Percentiles rank a stretch among this genome's conserved stretches.
phyloP scores from a whole-genome alignment of 2,888 invertebrate species.

The Drepanosiphum platanoidis region DNA sequence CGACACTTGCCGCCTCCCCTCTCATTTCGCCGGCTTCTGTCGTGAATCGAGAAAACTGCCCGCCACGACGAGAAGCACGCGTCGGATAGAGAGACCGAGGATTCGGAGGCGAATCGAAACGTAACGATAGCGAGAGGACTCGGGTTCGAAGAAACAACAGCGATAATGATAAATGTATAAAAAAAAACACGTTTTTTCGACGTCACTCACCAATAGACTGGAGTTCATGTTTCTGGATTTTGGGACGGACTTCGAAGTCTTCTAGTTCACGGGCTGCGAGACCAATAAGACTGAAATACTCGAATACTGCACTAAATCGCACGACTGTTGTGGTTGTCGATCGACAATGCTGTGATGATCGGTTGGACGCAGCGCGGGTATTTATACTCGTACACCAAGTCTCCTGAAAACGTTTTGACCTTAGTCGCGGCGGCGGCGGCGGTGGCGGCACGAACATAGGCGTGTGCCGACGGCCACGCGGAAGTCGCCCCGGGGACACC shows the following conservation, averaged over 20 bases:
- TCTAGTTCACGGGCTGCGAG: conserved; percentile 31
- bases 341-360: conserved; percentile 31
- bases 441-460: background rate
- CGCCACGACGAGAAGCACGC: too few relatives aligned
- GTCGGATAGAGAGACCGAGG: too few relatives aligned
- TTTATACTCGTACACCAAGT: conserved; percentile 50
- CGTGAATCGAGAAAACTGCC: too few relatives aligned
- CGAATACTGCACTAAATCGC: conserved; percentile 5
- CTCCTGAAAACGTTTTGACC: conserved; percentile 1
- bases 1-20: too few relatives aligned
- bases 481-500: conserved; percentile 25
- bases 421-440: conserved; percentile 3
- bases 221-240: conserved; percentile 35
- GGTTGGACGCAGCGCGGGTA: conserved; percentile 4
- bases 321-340: conserved; percentile 13
- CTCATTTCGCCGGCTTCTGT: too few relatives aligned
- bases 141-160: background rate
- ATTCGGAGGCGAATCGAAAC: too few relatives aligned
- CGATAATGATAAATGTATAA: background rate
- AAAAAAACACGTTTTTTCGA: background rate
- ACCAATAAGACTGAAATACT: conserved; percentile 43
- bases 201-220: conserved; percentile 23
- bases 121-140: background rate
- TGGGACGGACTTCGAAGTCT: conserved; percentile 32
- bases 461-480: conserved; percentile 11